phyloP scores from a whole-genome alignment of 2,797 vertebrate species.

The Heteromormyrus szaboi region DNA sequence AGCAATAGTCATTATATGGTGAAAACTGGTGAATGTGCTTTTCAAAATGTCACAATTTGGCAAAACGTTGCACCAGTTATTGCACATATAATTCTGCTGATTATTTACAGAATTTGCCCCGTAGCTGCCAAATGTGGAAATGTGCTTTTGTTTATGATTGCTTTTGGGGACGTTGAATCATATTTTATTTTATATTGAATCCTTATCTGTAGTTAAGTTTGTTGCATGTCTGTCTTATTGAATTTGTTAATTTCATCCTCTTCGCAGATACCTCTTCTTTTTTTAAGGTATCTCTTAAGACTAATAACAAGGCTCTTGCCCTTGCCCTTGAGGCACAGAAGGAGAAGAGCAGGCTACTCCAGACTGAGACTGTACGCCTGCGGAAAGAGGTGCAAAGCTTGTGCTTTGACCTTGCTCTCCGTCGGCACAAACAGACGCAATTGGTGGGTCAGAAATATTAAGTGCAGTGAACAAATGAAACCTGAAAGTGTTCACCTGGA shows the following conservation, averaged over 20 bases:
- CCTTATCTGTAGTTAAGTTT: not conserved
- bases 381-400: constrained; percentile 49
- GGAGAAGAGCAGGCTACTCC: constrained; percentile 48
- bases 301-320: constrained; percentile 66
- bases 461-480: not conserved
- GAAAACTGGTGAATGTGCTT: not conserved
- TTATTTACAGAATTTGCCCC: not conserved
- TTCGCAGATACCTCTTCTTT: constrained; percentile 63
- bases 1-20: not conserved
- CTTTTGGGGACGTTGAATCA: not conserved
- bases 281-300: constrained; percentile 65
- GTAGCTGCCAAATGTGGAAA: not conserved
- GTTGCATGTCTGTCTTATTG: not conserved
- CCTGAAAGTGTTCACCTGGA: not conserved
- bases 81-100: not conserved
- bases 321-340: constrained; percentile 54
- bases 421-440: constrained; percentile 58
- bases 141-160: not conserved
- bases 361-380: constrained; percentile 47
- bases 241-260: constrained; percentile 2
- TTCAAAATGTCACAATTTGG: not conserved
- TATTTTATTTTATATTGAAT: not conserved
- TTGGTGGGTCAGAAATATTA: constrained; percentile 48
- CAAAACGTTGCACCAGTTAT: not conserved
- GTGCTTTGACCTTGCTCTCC: constrained; percentile 54